These are phyloP conservation scores for Heterodera carotae DNA, from an alignment of 1,140 invertebrate species.

Conservation along the genomic window DNA sequence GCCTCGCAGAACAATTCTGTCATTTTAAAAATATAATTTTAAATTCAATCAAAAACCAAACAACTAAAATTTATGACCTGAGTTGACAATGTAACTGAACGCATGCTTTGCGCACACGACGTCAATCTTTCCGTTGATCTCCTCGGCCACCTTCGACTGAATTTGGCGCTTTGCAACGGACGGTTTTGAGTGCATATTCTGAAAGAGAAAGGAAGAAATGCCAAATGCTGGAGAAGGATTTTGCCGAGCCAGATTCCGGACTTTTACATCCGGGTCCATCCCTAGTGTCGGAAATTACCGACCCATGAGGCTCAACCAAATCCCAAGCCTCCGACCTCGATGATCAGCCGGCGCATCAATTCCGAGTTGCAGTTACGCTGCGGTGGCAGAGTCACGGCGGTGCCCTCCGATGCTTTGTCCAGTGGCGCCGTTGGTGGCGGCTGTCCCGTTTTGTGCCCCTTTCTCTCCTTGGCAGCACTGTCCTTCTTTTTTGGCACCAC, in stretches of 20 bases:
- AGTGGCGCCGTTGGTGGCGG: background rate
- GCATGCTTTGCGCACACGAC: constrained; percentile 42
- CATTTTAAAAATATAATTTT: too few relatives aligned
- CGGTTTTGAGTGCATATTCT: constrained; percentile 51
- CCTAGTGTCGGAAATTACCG: background rate
- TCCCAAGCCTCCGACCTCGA: background rate
- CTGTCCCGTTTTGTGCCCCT: background rate
- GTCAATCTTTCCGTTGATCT: constrained; percentile 52
- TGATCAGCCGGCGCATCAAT: background rate
- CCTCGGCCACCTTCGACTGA: constrained; percentile 40
- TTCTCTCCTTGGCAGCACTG: background rate
- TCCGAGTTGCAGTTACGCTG: background rate
- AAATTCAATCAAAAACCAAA: background rate
- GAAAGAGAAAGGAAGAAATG: constrained; percentile 14
- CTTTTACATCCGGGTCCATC: background rate
- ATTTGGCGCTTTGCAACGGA: constrained; percentile 50
- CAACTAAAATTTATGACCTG: background rate
- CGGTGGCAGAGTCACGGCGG: background rate
- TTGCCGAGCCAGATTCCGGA: background rate
- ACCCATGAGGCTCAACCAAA: background rate
- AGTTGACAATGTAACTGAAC: constrained; percentile 28
- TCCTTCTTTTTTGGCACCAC: constrained; percentile 8
- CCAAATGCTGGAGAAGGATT: background rate
- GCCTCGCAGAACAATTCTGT: constrained; percentile 30
- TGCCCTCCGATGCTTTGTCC: background rate